A percentile compares a stretch with the other conserved stretches of the same genome.
phyloP scores from a whole-genome alignment of 2,888 invertebrate genomes.

The Spodoptera picta region DNA sequence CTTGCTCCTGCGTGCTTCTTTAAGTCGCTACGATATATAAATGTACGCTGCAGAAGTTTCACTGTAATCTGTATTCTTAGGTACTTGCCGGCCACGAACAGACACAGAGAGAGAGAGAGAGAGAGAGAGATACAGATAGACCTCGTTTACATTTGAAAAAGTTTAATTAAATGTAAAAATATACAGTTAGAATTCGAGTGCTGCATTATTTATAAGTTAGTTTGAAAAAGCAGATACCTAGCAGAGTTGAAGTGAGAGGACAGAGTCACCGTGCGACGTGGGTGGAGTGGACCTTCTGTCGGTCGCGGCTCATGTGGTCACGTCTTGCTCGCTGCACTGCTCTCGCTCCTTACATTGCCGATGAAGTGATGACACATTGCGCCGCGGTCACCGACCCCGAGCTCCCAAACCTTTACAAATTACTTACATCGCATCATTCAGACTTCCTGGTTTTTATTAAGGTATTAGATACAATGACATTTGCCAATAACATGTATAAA shows the following conservation, averaged over 20 bases:
- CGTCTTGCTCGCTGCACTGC: conserved; percentile 17
- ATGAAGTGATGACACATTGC: conserved; percentile 23
- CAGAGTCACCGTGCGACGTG: background rate
- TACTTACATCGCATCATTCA: background rate
- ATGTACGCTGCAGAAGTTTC: background rate
- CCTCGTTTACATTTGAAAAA: too few species aligned
- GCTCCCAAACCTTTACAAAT: conserved; percentile 17
- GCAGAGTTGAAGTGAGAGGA: background rate
- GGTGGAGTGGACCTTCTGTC: background rate
- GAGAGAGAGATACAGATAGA: background rate
- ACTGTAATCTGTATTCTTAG: background rate
- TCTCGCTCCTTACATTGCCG: conserved; percentile 22
- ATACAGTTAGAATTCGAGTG: too few species aligned
- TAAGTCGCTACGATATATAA: background rate
- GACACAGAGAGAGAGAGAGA: too few species aligned
- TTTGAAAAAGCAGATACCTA: too few species aligned
- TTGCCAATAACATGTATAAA: too few species aligned
- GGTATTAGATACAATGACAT: too few species aligned
- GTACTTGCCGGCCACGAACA: too few species aligned
- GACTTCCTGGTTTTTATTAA: background rate
- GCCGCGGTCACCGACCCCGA: conserved; percentile 17
- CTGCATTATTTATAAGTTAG: too few species aligned
- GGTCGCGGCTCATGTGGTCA: background rate
- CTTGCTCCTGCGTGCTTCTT: background rate
- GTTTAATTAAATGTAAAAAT: too few species aligned